phyloP scores from a whole-genome alignment of 64 coral and sea anemone species.

The Stichodactyla mertensii region DNA sequence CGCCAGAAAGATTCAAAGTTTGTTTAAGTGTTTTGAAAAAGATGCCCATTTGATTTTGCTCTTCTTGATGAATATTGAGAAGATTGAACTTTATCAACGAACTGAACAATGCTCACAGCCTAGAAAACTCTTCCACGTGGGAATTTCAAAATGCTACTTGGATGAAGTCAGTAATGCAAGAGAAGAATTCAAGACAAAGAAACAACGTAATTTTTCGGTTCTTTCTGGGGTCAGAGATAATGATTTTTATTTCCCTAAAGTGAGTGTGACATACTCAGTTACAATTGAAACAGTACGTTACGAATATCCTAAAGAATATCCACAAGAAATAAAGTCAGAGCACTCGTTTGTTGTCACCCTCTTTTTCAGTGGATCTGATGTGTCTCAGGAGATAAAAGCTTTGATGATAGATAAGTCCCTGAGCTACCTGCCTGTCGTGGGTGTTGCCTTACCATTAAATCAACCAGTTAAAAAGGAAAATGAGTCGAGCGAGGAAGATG shows the following conservation, averaged over 20 bases:
- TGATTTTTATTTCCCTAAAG: background rate
- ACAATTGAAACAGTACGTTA: slow-evolving; percentile 38
- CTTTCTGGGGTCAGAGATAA: background rate
- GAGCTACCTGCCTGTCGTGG: slow-evolving; percentile 64
- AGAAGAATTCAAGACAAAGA: slow-evolving; percentile 40
- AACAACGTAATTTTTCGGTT: background rate
- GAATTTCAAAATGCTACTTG: slow-evolving; percentile 20
- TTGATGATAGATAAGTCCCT: slow-evolving; percentile 52
- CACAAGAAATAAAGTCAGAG: background rate
- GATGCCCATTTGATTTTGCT: slow-evolving; percentile 73
- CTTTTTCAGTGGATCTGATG: slow-evolving; percentile 32
- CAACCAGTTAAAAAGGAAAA: background rate
- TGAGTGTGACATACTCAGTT: slow-evolving; percentile 35
- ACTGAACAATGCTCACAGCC: slow-evolving; percentile 24
- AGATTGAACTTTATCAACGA: slow-evolving; percentile 55
- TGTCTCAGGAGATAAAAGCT: slow-evolving; percentile 31
- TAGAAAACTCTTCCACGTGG: slow-evolving; percentile 44
- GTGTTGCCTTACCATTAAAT: slow-evolving; percentile 35
- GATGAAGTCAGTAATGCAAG: slow-evolving; percentile 23
- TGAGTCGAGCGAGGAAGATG: background rate
- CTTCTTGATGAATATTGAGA: slow-evolving; percentile 73
- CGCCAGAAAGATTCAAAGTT: slow-evolving; percentile 48
- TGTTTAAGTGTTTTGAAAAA: slow-evolving; percentile 72
- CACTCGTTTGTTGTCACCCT: slow-evolving; percentile 55
- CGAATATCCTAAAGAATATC: too few relatives aligned